Percentiles rank a stretch among this genome's conserved stretches.
Conservation (phyloP, 1,140 invertebrate genomes). For the Eriocheir sinensis region DNA sequence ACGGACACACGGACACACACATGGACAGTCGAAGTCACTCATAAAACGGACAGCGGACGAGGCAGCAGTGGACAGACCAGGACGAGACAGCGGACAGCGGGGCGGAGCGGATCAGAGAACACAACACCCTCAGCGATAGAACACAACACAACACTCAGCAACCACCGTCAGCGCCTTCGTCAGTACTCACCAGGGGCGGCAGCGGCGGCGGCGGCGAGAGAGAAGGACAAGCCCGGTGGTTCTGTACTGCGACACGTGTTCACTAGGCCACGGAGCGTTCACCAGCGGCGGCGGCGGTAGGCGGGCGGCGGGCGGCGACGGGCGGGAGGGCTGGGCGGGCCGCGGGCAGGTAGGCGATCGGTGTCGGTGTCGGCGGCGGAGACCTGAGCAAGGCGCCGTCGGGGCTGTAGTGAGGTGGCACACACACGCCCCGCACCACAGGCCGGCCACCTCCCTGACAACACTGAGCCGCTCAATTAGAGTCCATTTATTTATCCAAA, state of each 20-base stretch:
- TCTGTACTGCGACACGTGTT: neutral
- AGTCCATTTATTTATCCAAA: constrained; percentile 74
- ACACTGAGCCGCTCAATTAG: constrained; percentile 65
- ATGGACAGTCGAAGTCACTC: too few species aligned
- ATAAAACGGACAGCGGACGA: neutral
- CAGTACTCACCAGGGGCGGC: neutral
- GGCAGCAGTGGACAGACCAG: neutral
- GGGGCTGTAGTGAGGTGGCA: neutral
- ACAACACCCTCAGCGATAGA: neutral
- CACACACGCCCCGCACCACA: constrained; percentile 50
- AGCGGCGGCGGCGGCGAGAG: too few species aligned
- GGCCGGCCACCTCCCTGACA: constrained; percentile 58
- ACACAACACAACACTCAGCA: neutral
- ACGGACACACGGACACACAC: too few species aligned
- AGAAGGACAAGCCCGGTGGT: too few species aligned
- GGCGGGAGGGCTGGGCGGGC: neutral
- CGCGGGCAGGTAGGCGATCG: too few species aligned
- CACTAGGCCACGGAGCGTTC: neutral
- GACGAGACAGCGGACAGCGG: neutral
- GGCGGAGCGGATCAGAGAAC: neutral
- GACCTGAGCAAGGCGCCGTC: constrained; percentile 6
- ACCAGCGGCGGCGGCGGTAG: neutral
- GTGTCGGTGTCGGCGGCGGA: too few species aligned
- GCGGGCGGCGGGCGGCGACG: neutral
- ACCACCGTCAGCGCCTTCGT: neutral